Evolutionary conservation across 37 sponge, comb jelly and placozoan genomes (phyloP).

Genomic region (Cliona cf. orientalis): DNA sequence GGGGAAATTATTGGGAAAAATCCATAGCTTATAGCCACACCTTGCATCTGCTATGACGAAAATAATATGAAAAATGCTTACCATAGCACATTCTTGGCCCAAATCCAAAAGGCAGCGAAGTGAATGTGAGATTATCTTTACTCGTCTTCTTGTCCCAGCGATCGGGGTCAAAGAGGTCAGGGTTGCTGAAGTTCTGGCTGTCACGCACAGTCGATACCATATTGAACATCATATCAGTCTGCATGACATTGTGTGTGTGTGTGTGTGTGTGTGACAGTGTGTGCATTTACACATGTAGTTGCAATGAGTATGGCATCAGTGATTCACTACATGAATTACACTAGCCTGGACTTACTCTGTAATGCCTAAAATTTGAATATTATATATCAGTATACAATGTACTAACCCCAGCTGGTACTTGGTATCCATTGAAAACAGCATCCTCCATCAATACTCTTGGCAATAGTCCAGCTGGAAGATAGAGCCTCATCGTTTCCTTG

Average conservation of each 20-base stretch:
- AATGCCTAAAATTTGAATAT: neutral
- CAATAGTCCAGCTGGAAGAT: slow-evolving; percentile 9
- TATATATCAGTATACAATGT: neutral
- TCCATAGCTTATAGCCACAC: too few species aligned
- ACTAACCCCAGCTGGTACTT: slow-evolving; percentile 42
- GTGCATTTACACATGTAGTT: too few species aligned
- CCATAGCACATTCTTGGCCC: too few species aligned
- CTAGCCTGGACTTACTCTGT: neutral
- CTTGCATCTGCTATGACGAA: too few species aligned
- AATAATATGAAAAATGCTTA: too few species aligned
- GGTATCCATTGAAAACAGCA: slow-evolving; percentile 16
- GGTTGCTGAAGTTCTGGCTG: slow-evolving; percentile 19
- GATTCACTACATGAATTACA: too few species aligned
- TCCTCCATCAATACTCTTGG: slow-evolving; percentile 3
- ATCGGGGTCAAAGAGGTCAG: slow-evolving; percentile 44
- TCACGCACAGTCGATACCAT: slow-evolving; percentile 28
- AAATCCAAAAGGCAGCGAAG: too few species aligned
- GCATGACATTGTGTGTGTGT: too few species aligned
- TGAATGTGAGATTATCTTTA: too few species aligned
- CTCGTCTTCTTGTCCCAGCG: neutral
- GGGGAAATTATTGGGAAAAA: too few species aligned
- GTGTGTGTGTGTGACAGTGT: too few species aligned
- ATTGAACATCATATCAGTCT: neutral
- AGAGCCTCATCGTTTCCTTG: slow-evolving; percentile 47
- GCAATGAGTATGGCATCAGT: too few species aligned